These are phyloP conservation scores for Tragelaphus strepsiceros DNA, from an alignment of 2,113 vertebrate genomes.

Conservation along the genomic window DNA sequence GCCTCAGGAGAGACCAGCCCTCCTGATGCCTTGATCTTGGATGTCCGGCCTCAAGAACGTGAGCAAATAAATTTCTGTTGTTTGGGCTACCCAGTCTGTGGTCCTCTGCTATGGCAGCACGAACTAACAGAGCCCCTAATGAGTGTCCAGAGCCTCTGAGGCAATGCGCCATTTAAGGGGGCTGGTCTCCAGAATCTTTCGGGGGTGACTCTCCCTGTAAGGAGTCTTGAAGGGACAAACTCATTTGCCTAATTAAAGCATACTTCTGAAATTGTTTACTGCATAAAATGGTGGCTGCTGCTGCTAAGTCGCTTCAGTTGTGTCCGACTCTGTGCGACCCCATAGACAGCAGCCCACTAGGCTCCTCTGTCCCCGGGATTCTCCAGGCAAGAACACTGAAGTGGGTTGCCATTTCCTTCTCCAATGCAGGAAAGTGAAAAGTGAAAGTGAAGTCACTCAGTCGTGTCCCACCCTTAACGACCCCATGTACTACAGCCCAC, in stretches of 20 bases:
- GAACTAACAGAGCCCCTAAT: rapidly evolving
- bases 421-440: too few species aligned
- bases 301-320: too few species aligned
- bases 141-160: background rate
- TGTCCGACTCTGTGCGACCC: too few species aligned
- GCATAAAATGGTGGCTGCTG: background rate
- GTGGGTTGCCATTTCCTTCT: too few species aligned
- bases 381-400: too few species aligned
- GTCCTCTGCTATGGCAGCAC: background rate
- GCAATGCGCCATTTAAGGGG: background rate
- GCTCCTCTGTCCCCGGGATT: too few species aligned
- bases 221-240: background rate
- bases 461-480: too few species aligned
- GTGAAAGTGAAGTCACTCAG: too few species aligned
- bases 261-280: background rate
- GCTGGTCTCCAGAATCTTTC: background rate
- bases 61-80: background rate
- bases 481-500: too few species aligned
- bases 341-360: too few species aligned
- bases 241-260: background rate
- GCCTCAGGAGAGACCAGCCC: background rate
- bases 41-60: background rate
- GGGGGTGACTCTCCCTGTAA: background rate
- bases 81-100: background rate
- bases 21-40: background rate